phyloP scores from a whole-genome alignment of 2,797 vertebrate genomes.

The Sebastes paucispinis region DNA sequence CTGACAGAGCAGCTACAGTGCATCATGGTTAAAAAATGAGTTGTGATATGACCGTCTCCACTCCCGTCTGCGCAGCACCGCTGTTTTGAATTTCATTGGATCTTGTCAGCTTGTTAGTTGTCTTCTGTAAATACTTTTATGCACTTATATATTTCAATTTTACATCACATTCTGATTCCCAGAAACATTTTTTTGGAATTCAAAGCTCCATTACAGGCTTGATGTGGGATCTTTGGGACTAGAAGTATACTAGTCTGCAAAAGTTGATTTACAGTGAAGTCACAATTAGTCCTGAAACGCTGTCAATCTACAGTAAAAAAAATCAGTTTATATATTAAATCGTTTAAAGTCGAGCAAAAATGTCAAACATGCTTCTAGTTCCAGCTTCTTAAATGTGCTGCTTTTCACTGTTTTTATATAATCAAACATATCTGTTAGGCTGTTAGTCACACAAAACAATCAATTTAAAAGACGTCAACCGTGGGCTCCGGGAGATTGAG shows the following conservation, averaged over 20 bases:
- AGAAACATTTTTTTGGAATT: background rate
- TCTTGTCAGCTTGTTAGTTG: background rate
- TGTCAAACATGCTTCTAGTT: background rate
- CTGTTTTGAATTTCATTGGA: background rate
- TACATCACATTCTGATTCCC: background rate
- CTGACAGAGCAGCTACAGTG: background rate
- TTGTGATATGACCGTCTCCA: background rate
- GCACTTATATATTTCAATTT: conserved; percentile 1
- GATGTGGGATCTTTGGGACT: background rate
- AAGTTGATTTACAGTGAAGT: background rate
- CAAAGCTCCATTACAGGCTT: background rate
- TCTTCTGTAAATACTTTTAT: background rate
- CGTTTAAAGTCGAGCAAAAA: background rate
- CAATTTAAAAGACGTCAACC: background rate
- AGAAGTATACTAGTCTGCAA: background rate
- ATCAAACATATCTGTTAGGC: background rate
- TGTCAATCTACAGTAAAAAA: background rate
- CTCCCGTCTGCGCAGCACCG: background rate
- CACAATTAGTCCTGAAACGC: background rate
- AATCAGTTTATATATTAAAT: background rate
- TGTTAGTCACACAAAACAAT: background rate
- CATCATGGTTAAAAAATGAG: background rate
- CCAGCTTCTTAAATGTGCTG: background rate
- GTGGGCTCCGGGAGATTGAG: too few species aligned
- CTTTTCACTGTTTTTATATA: background rate